Evolutionary conservation across 2,888 invertebrate genomes (phyloP).

Genomic region (Nesidiocoris tenuis): DNA sequence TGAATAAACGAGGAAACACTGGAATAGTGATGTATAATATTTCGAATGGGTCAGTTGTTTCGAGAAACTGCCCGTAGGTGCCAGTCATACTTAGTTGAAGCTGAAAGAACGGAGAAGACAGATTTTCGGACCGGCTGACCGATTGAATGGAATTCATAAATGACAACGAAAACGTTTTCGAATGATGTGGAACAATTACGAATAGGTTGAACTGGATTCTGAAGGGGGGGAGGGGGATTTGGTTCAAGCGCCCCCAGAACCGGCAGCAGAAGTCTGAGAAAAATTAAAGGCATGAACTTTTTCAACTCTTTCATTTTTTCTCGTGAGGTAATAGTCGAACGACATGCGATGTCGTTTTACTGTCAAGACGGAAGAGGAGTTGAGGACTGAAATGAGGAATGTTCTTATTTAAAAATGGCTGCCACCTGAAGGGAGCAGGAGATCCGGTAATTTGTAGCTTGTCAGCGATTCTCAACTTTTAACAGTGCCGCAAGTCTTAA

Average conservation of each 20-base stretch:
- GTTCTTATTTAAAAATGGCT: constrained; percentile 7
- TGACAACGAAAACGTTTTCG: constrained; percentile 26
- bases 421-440: not conserved
- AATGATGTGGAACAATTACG: constrained; percentile 19
- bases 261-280: constrained; percentile 9
- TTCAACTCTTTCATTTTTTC: not conserved
- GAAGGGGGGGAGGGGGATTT: not conserved
- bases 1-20: not conserved
- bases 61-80: no score
- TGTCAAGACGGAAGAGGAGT: not conserved
- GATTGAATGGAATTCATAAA: constrained; percentile 24
- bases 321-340: constrained; percentile 16
- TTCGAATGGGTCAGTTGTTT: not conserved
- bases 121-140: no score
- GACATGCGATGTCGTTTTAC: constrained; percentile 33
- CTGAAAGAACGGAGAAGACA: constrained; percentile 1
- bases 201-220: not conserved
- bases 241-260: not conserved
- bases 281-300: constrained; percentile 32
- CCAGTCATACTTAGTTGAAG: no score
- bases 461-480: constrained; percentile 27
- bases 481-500: constrained; percentile 31
- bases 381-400: constrained; percentile 1
- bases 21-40: not conserved
- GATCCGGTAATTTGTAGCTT: constrained; percentile 29